Conservation (phyloP, 2,888 invertebrate genomes). For the Chelonus formosanus region DNA sequence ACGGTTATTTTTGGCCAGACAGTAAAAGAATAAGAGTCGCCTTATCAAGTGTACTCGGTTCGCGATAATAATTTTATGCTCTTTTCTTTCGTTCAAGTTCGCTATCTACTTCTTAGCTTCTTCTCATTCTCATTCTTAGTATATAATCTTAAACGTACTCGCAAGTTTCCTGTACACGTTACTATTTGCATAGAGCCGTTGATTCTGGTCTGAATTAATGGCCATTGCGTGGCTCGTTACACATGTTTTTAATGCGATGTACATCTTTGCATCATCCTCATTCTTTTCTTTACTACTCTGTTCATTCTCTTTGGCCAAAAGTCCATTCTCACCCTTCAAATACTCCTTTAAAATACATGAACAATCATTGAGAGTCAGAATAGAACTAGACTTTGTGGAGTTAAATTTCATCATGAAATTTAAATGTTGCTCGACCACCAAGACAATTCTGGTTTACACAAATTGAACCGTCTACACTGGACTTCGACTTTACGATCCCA, state of each 20-base stretch:
- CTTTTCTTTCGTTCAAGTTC: conserved; percentile 15
- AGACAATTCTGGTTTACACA: conserved; percentile 29
- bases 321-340: conserved; percentile 2
- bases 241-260: conserved; percentile 44
- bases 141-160: conserved; percentile 28
- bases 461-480: conserved; percentile 32
- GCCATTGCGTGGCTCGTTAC: conserved; percentile 50
- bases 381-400: conserved; percentile 15
- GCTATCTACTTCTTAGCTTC: conserved; percentile 18
- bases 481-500: conserved; percentile 25
- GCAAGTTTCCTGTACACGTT: conserved; percentile 57
- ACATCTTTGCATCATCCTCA: conserved; percentile 28
- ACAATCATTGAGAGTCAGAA: conserved; percentile 6
- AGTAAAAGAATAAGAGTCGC: conserved; percentile 1
- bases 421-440: conserved; percentile 17
- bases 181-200: conserved; percentile 51
- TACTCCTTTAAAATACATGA: not conserved
- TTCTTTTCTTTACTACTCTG: conserved; percentile 4
- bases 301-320: conserved; percentile 17
- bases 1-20: no score
- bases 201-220: conserved; percentile 54
- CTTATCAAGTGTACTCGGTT: not conserved
- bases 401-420: conserved; percentile 24
- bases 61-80: conserved; percentile 14
- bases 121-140: conserved; percentile 23